These are phyloP conservation scores for Tinea pellionella DNA, from an alignment of 2,888 invertebrate genomes.

Conservation along the genomic window DNA sequence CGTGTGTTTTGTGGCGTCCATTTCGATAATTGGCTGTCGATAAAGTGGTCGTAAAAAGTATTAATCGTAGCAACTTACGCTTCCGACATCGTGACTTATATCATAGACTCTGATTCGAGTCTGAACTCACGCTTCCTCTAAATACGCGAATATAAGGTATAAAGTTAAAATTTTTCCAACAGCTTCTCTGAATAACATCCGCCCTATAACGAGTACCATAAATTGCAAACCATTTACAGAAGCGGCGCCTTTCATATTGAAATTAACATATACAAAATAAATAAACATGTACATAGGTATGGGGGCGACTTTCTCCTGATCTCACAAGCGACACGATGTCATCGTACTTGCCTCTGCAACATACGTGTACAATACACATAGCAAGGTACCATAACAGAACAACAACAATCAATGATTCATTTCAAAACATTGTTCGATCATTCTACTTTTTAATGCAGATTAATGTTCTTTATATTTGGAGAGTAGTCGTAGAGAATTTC, in stretches of 20 bases:
- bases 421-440: neutral
- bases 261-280: neutral
- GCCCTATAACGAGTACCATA: neutral
- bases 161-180: neutral
- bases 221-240: neutral
- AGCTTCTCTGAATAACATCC: neutral
- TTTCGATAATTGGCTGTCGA: conserved; percentile 35
- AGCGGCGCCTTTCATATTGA: neutral
- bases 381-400: neutral
- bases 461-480: neutral
- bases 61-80: conserved; percentile 17
- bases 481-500: neutral
- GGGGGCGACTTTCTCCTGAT: neutral
- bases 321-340: neutral
- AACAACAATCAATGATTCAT: neutral
- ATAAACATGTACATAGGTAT: neutral
- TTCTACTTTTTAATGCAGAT: neutral
- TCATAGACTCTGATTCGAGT: neutral
- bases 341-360: neutral
- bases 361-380: neutral
- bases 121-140: neutral
- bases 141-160: neutral
- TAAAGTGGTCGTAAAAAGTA: conserved; percentile 26
- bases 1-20: conserved; percentile 25
- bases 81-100: conserved; percentile 17